Conservation (phyloP, 2,888 invertebrate species). For the Amorpha juglandis region DNA sequence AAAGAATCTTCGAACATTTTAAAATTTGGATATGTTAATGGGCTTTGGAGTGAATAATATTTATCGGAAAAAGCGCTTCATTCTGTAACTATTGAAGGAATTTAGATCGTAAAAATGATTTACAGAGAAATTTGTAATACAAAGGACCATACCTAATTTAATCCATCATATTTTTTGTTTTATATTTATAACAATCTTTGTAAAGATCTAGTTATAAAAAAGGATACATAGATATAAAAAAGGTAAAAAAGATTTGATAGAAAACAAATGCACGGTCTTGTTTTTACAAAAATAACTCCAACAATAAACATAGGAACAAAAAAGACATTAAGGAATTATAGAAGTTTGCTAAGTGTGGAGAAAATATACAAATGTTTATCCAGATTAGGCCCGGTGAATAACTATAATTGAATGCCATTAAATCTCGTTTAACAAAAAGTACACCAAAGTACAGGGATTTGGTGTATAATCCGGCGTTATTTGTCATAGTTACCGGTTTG, state of each 20-base stretch:
- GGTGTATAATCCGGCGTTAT: conserved; percentile 65
- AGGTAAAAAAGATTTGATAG: no score
- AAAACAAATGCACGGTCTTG: no score
- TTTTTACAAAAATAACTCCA: no score
- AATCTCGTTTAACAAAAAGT: conserved; percentile 51
- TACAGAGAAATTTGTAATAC: no score
- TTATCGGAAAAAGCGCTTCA: conserved; percentile 32
- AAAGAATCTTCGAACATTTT: conserved; percentile 16
- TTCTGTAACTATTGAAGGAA: no score
- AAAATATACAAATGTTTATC: conserved; percentile 47
- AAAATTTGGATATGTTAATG: conserved; percentile 62
- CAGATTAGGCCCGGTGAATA: conserved; percentile 47
- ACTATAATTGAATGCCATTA: conserved; percentile 57
- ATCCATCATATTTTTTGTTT: no score
- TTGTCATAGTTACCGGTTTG: conserved; percentile 65
- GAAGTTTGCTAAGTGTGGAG: not conserved
- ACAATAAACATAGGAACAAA: conserved; percentile 8
- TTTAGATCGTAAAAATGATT: no score
- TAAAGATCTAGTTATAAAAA: no score
- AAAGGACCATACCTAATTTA: no score
- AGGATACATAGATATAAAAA: no score
- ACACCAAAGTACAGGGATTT: conserved; percentile 51
- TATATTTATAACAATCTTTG: no score
- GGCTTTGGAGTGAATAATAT: conserved; percentile 54
- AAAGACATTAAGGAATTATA: conserved; percentile 20